phyloP scores from a whole-genome alignment of 2,888 invertebrate genomes.

The Synergus gifuensis region DNA sequence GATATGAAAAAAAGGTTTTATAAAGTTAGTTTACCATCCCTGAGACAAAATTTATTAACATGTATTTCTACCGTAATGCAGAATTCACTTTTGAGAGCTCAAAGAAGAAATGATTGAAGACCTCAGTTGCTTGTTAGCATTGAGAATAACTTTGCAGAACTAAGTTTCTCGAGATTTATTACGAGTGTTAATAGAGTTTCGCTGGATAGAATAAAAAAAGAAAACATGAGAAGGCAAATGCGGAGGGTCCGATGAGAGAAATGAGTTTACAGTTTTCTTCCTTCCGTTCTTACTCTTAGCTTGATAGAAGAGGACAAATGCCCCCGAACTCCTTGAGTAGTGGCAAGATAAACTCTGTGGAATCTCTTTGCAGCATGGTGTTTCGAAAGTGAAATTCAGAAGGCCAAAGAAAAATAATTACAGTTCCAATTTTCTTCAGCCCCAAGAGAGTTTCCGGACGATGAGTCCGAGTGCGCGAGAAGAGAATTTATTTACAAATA shows the following conservation, averaged over 20 bases:
- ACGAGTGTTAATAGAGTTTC: not conserved
- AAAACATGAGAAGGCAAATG: not conserved
- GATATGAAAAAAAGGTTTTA: not conserved
- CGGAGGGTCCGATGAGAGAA: constrained; percentile 6
- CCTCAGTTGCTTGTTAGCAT: constrained; percentile 4
- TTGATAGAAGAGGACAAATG: constrained; percentile 5
- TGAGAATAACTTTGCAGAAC: not conserved
- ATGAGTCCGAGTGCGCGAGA: constrained; percentile 29
- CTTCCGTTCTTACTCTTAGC: not conserved
- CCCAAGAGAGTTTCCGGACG: constrained; percentile 55
- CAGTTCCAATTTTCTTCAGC: constrained; percentile 61
- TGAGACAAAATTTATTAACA: not conserved
- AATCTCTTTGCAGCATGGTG: constrained; percentile 54
- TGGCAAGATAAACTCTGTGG: constrained; percentile 57
- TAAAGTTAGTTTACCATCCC: not conserved
- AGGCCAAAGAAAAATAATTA: constrained; percentile 66
- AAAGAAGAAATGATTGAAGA: constrained; percentile 5
- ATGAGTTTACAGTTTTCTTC: constrained; percentile 39
- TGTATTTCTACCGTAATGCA: not conserved
- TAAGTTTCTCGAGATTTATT: constrained; percentile 36
- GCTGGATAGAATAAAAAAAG: constrained; percentile 5
- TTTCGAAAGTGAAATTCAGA: constrained; percentile 58
- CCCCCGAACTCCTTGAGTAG: constrained; percentile 15
- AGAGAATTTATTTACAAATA: constrained; percentile 63
- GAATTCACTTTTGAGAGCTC: not conserved